A percentile compares a stretch with the other conserved stretches of the same genome.
Conservation (phyloP, 1,140 invertebrate species). For the Bombus huntii region DNA sequence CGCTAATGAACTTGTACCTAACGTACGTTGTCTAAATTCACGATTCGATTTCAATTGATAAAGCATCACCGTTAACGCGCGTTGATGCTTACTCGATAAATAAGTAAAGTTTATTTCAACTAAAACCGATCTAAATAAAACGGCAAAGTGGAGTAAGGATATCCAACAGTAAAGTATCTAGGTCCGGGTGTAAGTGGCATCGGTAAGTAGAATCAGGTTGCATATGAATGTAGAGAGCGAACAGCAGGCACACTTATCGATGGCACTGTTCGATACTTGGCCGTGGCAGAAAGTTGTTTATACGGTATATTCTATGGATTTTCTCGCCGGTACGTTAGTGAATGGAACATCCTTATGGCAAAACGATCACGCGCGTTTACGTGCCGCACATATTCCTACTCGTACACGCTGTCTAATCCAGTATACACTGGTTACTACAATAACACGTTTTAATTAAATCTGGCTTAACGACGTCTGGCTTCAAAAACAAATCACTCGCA, state of each 20-base stretch:
- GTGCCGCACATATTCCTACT: neutral
- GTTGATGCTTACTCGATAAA: too few relatives aligned
- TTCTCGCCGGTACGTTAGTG: conserved; percentile 17
- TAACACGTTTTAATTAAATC: neutral
- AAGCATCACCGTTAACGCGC: too few relatives aligned
- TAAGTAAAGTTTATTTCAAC: too few relatives aligned
- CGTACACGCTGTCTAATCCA: neutral
- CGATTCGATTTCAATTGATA: too few relatives aligned
- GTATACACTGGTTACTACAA: too few relatives aligned
- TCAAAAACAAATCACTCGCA: rapidly evolving
- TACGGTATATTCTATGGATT: conserved; percentile 13
- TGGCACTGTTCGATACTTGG: conserved; percentile 25
- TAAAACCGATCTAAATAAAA: too few relatives aligned
- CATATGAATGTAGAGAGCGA: conserved; percentile 38
- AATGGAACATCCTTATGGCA: conserved; percentile 12
- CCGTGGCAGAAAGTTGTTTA: conserved; percentile 30
- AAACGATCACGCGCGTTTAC: conserved; percentile 28
- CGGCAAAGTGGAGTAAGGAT: neutral
- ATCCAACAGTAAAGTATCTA: neutral
- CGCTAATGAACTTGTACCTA: too few relatives aligned
- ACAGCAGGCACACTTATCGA: conserved; percentile 46
- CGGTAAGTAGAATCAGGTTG: conserved; percentile 34
- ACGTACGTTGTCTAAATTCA: too few relatives aligned
- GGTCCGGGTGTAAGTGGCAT: conserved; percentile 15
- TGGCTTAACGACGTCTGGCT: neutral